phyloP scores from a whole-genome alignment of 2,113 vertebrate species.

The Dicaeum eximium region DNA sequence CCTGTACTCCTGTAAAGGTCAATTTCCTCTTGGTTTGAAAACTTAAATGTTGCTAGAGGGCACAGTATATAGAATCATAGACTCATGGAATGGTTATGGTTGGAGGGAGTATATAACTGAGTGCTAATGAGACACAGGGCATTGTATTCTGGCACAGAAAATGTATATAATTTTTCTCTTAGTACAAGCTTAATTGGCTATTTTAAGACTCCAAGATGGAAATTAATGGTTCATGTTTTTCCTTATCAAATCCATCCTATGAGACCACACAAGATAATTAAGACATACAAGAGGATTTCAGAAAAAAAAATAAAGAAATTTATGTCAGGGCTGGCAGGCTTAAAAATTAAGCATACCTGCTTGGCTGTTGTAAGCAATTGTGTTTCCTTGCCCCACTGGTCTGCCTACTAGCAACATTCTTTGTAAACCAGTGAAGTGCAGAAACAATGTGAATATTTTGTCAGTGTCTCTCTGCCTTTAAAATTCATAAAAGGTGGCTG shows the following conservation, averaged over 20 bases:
- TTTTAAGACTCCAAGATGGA: background rate
- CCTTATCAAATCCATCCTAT: constrained; percentile 5
- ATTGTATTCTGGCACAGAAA: background rate
- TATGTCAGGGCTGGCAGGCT: background rate
- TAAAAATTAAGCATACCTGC: constrained; percentile 1
- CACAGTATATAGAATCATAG: background rate
- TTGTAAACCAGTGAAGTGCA: background rate
- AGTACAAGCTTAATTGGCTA: background rate
- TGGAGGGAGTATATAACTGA: background rate
- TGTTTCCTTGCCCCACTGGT: background rate
- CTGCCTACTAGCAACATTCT: background rate
- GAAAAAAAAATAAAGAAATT: background rate
- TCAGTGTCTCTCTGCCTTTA: background rate
- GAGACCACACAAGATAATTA: background rate
- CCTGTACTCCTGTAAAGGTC: background rate
- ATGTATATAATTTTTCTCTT: background rate
- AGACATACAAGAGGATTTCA: background rate
- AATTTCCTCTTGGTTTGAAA: background rate
- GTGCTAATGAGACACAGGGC: background rate
- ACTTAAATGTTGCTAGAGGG: background rate
- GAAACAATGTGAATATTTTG: background rate
- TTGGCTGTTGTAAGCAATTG: background rate
- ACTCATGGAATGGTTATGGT: background rate
- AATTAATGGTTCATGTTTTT: constrained; percentile 15
- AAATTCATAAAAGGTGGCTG: background rate